Percentiles rank a stretch among this genome's conserved stretches.
These are phyloP conservation scores for Stichopus chloronotus DNA, from an alignment of 35 echinoderm and acorn worm species.

Conservation along the genomic window DNA sequence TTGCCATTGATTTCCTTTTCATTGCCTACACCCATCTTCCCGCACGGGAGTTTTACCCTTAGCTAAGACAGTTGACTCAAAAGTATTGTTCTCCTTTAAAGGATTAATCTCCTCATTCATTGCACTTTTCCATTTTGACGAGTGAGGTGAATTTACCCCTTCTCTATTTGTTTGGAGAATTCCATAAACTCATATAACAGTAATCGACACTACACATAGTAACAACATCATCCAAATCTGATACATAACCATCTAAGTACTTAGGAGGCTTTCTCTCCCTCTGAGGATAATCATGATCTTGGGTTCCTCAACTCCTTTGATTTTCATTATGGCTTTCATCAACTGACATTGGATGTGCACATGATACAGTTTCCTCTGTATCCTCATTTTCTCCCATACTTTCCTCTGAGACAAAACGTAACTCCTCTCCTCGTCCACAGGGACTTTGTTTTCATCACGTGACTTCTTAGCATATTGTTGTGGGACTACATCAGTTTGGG, in stretches of 20 bases:
- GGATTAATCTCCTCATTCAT: constrained; percentile 56
- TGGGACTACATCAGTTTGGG: constrained; percentile 22
- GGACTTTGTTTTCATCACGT: too few relatives aligned
- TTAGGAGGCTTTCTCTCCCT: constrained; percentile 12
- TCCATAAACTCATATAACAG: constrained; percentile 49
- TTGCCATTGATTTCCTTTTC: constrained; percentile 40
- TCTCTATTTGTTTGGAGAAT: constrained; percentile 37
- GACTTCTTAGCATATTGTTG: background rate
- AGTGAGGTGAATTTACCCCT: constrained; percentile 44
- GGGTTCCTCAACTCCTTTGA: background rate
- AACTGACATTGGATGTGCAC: background rate
- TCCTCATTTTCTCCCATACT: background rate
- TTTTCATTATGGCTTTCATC: background rate
- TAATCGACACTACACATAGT: constrained; percentile 14
- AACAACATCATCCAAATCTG: background rate
- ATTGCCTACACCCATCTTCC: constrained; percentile 36
- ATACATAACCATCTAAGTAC: constrained; percentile 17
- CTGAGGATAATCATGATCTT: background rate
- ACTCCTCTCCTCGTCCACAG: background rate
- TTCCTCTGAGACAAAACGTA: background rate
- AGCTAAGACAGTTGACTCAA: constrained; percentile 47
- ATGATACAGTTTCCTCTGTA: background rate
- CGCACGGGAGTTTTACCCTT: constrained; percentile 50
- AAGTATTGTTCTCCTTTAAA: constrained; percentile 60
- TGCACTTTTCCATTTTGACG: constrained; percentile 31